These are phyloP conservation scores for Eucidaris tribuloides DNA, from an alignment of 35 echinoderm and acorn worm genomes.

Conservation along the genomic window DNA sequence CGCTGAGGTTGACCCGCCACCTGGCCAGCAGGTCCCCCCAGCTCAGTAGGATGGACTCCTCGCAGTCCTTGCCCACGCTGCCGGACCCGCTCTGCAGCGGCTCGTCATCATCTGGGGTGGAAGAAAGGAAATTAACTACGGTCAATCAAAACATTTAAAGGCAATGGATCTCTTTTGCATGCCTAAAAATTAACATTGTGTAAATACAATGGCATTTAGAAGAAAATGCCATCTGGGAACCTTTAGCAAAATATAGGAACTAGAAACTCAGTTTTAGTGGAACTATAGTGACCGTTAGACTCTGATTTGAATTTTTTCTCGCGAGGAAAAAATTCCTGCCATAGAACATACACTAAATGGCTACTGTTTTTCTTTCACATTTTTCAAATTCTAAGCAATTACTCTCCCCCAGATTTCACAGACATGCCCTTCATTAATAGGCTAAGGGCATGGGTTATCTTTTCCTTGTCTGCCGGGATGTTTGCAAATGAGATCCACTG, in stretches of 20 bases:
- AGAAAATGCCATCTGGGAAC: not conserved
- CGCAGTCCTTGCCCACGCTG: slow-evolving; percentile 92
- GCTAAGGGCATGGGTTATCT: no score
- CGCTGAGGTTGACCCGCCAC: slow-evolving; percentile 70
- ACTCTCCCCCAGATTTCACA: no score
- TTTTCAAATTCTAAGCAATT: no score
- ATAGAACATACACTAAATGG: no score
- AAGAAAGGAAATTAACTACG: not conserved
- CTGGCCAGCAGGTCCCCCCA: slow-evolving; percentile 87
- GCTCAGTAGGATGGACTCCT: slow-evolving; percentile 69
- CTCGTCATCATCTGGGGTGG: slow-evolving; percentile 72
- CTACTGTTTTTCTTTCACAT: no score
- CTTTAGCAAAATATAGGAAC: not conserved
- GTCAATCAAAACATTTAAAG: not conserved
- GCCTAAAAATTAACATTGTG: not conserved
- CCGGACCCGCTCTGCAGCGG: slow-evolving; percentile 92
- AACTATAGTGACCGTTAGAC: not conserved
- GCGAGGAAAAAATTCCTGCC: no score
- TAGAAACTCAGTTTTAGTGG: not conserved
- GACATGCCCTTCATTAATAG: no score
- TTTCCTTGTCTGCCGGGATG: no score
- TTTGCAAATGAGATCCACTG: no score
- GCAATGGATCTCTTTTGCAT: not conserved
- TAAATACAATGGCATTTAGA: not conserved
- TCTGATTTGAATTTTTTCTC: no score